A percentile compares a stretch with the other conserved stretches of the same genome.
These are phyloP conservation scores for Aix galericulata DNA, from an alignment of 2,113 vertebrate genomes.

Conservation along the genomic window DNA sequence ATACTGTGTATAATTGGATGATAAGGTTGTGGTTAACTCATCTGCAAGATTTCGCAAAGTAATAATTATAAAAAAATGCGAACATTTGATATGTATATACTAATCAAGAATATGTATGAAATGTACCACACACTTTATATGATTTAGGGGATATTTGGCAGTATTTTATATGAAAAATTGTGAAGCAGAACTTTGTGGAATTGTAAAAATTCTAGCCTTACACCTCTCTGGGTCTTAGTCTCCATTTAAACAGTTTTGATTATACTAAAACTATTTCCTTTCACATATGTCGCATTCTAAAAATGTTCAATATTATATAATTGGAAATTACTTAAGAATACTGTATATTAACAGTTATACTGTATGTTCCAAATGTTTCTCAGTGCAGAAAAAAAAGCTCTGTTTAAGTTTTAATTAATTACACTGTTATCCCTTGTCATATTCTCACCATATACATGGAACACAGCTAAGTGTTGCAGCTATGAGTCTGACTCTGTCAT, in stretches of 20 bases:
- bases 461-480: neutral
- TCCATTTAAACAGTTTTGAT: neutral
- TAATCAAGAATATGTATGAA: neutral
- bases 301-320: neutral
- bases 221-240: neutral
- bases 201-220: neutral
- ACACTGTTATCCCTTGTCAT: neutral
- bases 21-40: neutral
- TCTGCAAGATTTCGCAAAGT: slow-evolving; percentile 42
- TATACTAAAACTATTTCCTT: neutral
- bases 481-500: neutral
- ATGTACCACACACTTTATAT: neutral
- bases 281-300: neutral
- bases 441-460: neutral
- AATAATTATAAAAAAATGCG: neutral
- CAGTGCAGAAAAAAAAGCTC: neutral
- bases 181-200: neutral
- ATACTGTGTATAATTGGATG: slow-evolving; percentile 8
- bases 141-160: neutral
- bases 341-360: neutral
- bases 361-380: neutral
- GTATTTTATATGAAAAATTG: neutral
- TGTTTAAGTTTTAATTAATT: neutral
- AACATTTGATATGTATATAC: neutral
- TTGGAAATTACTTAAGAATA: neutral